Evolutionary conservation across 2,113 vertebrate species (phyloP), one percentile per base, ranked within the genome.

Genomic region (Engraulis encrasicolus): DNA sequence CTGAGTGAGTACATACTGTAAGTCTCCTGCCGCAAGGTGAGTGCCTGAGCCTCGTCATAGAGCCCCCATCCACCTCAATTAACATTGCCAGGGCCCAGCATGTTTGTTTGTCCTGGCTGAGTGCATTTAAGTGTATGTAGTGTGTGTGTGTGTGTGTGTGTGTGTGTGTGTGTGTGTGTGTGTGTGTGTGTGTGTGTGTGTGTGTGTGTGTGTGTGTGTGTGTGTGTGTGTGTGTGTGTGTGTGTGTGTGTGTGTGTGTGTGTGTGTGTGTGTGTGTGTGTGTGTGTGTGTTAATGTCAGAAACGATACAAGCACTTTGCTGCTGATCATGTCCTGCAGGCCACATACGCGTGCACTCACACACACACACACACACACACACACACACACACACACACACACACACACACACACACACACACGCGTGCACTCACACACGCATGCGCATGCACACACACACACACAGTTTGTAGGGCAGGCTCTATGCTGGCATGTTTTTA

Each of bases 21-120:
- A 74, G 27, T 36, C 23, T 23, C 27, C 58, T 74, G 66, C 58
- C 34, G 66, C 31, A 4, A 34, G 31, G 9, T 74, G 66, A 74
- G 66, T 15, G 12, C 66, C 34, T 74, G 23, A 74, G 31, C 17
- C 66, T 23, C 66, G 12, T 31, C 66, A 74, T 3, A 74, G 7
- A 74, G 27, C 66, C 66, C n/a, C 66, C 17, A 11, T 23, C 66
- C 14, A 14, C 11, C 66, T 74, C 66, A 74, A 74, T 31, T 31
- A 74, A 31, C 66, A 74, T 71, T 50, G 85, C n/a, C 20, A n/a
- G 15, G 18, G 31, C 66, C 34, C 50, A n/a, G 19, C 79, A 2
- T 49, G 82, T 86, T 84, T 83, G 85, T 86, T 87, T 91, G 89
- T 90, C 89, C 88, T 86, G 54, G 71, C 81, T 85, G 80, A 45